Percentiles rank a stretch among this genome's conserved stretches.
Evolutionary conservation across 2,113 vertebrate genomes (phyloP).

Genomic region (Pterocles gutturalis): DNA sequence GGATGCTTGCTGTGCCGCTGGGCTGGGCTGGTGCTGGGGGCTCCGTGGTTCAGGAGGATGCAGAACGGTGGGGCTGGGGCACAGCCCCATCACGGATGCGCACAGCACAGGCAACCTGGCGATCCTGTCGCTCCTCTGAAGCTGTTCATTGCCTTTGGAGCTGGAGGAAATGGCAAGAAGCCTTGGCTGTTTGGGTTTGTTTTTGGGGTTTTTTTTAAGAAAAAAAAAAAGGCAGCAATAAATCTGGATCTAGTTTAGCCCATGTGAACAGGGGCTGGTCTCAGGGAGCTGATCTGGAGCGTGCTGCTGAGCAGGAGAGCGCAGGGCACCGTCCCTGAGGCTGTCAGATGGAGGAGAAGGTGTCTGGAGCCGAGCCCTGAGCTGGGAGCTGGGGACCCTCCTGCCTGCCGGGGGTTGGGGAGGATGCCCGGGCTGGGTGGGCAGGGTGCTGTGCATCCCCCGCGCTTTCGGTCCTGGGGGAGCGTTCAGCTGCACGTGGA

Average conservation of each 20-base stretch:
- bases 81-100: rapidly evolving
- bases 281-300: not conserved
- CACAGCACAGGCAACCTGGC: rapidly evolving
- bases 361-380: not conserved
- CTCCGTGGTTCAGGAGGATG: rapidly evolving
- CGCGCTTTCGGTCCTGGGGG: rapidly evolving
- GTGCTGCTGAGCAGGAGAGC: not conserved
- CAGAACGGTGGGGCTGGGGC: not conserved
- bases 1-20: not conserved
- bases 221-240: not conserved
- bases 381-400: not conserved
- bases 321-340: rapidly evolving
- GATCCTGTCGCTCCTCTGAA: not conserved
- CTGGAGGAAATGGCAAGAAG: not conserved
- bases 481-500: not conserved
- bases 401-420: not conserved
- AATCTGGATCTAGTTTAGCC: not conserved
- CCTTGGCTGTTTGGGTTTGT: not conserved
- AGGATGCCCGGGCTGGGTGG: rapidly evolving
- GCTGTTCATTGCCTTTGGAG: not conserved
- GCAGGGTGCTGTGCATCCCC: not conserved
- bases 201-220: not conserved
- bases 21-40: not conserved
- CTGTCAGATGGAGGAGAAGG: not conserved
- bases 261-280: not conserved